Conservation (phyloP, 2,797 vertebrate genomes). For the Melanotaenia parkinsoni region DNA sequence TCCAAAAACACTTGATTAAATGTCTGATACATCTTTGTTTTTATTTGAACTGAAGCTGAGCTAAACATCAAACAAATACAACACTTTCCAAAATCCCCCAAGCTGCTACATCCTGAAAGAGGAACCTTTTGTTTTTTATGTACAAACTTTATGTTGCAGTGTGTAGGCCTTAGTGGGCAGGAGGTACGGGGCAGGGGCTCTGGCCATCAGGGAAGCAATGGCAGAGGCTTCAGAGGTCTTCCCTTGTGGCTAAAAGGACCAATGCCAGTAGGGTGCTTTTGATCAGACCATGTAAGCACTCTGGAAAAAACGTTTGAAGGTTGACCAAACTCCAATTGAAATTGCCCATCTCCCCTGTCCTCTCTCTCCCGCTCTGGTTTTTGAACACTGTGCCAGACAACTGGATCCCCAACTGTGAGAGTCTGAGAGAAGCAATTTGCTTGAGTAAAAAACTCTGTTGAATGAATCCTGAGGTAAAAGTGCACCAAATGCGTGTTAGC, state of each 20-base stretch:
- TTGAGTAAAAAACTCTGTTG: constrained; percentile 53
- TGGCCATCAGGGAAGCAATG: constrained; percentile 54
- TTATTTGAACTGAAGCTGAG: background rate
- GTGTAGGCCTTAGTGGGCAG: constrained; percentile 29
- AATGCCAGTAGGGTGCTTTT: constrained; percentile 73
- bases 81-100: no score
- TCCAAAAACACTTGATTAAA: no score
- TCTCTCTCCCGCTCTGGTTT: constrained; percentile 49
- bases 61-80: background rate
- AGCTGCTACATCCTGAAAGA: background rate
- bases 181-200: constrained; percentile 10
- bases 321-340: constrained; percentile 76
- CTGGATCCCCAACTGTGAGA: constrained; percentile 56
- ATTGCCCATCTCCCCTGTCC: constrained; percentile 60
- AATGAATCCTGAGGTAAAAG: constrained; percentile 60
- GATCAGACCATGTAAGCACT: constrained; percentile 75
- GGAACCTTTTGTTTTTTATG: constrained; percentile 19
- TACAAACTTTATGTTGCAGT: constrained; percentile 30
- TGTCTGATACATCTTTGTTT: no score
- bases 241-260: constrained; percentile 63
- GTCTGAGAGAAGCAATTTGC: constrained; percentile 71
- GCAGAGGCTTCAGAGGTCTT: constrained; percentile 71
- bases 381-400: constrained; percentile 63
- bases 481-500: constrained; percentile 55
- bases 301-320: constrained; percentile 76